Conservation (phyloP, 2,113 vertebrate genomes). For the Rattus norvegicus region DNA sequence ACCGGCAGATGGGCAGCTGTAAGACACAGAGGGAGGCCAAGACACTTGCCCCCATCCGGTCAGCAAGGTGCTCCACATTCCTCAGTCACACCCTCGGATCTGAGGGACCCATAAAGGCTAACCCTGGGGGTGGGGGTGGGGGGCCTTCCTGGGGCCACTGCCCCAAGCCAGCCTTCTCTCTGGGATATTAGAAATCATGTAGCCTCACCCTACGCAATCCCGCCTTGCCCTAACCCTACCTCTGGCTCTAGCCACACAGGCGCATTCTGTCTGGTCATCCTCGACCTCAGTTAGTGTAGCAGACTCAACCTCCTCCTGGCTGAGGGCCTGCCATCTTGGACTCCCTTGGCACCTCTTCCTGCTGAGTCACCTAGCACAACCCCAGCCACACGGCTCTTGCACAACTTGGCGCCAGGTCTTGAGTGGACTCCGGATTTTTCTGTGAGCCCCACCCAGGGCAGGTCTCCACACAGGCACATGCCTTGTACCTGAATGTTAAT, state of each 20-base stretch:
- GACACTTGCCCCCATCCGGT: not conserved
- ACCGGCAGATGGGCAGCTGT: not conserved
- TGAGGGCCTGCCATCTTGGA: not conserved
- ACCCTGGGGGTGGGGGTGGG: not conserved
- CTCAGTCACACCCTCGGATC: not conserved
- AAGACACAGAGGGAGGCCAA: not conserved
- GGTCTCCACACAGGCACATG: not conserved
- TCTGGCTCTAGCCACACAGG: not conserved
- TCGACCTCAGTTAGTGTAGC: no score
- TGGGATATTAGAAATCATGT: not conserved
- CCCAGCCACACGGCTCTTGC: not conserved
- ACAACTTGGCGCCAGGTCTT: not conserved
- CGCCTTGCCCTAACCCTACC: not conserved
- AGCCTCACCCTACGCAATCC: not conserved
- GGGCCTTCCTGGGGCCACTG: not conserved
- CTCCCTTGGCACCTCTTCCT: not conserved
- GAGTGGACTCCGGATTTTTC: not conserved
- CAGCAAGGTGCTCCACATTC: not conserved
- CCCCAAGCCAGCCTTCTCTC: not conserved
- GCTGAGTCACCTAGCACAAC: slow-evolving; percentile 61
- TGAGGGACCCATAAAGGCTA: not conserved
- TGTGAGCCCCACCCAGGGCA: not conserved
- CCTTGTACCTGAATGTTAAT: not conserved
- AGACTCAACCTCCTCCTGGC: not conserved
- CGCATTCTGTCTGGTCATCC: fast-evolving